Percentiles rank a stretch among this genome's conserved stretches.
Evolutionary conservation across 2,113 vertebrate species (phyloP).

Genomic region (Prionailurus viverrinus): DNA sequence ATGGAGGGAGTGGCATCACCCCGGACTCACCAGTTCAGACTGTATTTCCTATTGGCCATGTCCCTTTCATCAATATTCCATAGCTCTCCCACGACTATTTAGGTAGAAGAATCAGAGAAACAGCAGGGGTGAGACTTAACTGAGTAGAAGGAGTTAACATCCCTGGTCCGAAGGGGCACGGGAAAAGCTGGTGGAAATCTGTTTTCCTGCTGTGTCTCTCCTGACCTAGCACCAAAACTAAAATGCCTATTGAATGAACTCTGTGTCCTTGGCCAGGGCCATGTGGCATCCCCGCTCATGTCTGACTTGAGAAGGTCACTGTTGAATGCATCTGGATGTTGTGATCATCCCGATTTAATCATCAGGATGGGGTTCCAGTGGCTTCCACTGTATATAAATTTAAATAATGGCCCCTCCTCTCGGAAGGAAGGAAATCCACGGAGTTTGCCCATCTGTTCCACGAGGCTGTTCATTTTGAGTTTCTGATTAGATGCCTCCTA

Average conservation of each 20-base stretch:
- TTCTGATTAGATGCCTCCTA: constrained; percentile 71
- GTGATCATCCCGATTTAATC: constrained; percentile 77
- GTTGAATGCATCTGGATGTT: constrained; percentile 60
- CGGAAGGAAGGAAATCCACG: constrained; percentile 61
- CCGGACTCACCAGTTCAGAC: background rate
- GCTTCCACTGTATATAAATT: constrained; percentile 74
- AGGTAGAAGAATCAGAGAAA: background rate
- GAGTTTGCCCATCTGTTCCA: constrained; percentile 74
- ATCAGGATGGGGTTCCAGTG: constrained; percentile 67
- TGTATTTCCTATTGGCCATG: background rate
- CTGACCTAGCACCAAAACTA: background rate
- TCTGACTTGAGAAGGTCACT: constrained; percentile 70
- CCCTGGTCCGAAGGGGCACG: background rate
- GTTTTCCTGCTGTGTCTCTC: background rate
- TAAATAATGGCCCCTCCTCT: constrained; percentile 75
- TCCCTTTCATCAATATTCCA: background rate
- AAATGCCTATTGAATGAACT: background rate
- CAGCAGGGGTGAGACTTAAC: no score
- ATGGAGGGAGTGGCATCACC: background rate
- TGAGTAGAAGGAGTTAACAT: background rate
- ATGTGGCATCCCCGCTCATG: background rate
- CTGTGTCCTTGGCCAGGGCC: constrained; percentile 59
- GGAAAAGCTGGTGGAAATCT: background rate
- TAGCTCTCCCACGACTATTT: background rate
- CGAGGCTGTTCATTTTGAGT: constrained; percentile 54